phyloP scores from a whole-genome alignment of 2,113 vertebrate species.

The Hippoglossus stenolepis region DNA sequence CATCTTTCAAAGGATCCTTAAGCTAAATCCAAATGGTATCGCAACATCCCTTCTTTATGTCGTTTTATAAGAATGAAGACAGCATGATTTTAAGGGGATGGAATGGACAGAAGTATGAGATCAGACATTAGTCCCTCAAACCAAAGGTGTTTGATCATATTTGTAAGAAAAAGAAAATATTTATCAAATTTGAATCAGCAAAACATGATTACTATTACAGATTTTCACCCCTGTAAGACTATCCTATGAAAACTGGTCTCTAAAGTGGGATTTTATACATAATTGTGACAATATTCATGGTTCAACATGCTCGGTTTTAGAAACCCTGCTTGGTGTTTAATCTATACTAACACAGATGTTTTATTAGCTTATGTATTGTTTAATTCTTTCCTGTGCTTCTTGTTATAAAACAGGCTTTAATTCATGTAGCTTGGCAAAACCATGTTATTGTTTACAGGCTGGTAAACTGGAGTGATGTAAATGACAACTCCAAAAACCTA shows the following conservation, averaged over 20 bases:
- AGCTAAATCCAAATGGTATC: constrained; percentile 28
- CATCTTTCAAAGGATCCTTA: constrained; percentile 23
- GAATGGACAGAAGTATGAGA: constrained; percentile 35
- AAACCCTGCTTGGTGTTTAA: constrained; percentile 12
- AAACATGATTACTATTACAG: constrained; percentile 15
- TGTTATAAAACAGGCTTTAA: constrained; percentile 2
- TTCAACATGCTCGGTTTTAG: constrained; percentile 11
- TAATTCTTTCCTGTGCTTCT: not conserved
- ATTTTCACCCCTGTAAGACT: not conserved
- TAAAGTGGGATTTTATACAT: constrained; percentile 27
- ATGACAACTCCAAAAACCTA: constrained; percentile 11
- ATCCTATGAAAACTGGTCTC: not conserved
- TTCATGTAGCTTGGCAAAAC: constrained; percentile 18
- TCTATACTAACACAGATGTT: constrained; percentile 4
- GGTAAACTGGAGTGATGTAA: constrained; percentile 21
- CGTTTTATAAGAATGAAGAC: no score
- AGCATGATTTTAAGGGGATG: constrained; percentile 23
- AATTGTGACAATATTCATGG: constrained; percentile 25
- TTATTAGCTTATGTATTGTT: not conserved
- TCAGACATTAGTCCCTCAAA: constrained; percentile 22
- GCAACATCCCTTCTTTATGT: no score
- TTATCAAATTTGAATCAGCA: constrained; percentile 15
- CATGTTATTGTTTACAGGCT: not conserved
- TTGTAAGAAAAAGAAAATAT: constrained; percentile 18
- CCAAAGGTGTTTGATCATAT: constrained; percentile 21